Evolutionary conservation across 2,888 invertebrate genomes (phyloP).

Genomic region (Tortricodes alternella): DNA sequence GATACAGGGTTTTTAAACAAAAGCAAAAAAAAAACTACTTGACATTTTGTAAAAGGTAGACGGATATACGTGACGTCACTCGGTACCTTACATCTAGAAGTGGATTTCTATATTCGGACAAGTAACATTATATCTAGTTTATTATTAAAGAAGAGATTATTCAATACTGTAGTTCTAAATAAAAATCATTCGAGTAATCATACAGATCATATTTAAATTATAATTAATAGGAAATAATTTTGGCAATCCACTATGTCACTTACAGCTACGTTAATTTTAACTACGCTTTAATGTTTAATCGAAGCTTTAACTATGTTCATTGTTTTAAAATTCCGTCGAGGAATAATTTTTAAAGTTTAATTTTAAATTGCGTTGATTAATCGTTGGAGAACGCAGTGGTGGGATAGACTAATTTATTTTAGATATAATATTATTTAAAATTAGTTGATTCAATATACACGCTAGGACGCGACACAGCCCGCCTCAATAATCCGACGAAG

Average conservation of each 20-base stretch:
- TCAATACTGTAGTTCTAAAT: constrained; percentile 30
- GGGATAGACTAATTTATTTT: constrained; percentile 37
- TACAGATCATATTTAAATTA: constrained; percentile 34
- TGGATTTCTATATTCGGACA: constrained; percentile 34
- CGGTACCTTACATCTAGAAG: constrained; percentile 49
- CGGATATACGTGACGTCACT: constrained; percentile 53
- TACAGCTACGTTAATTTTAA: constrained; percentile 50
- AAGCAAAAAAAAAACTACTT: constrained; percentile 40
- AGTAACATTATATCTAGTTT: constrained; percentile 24
- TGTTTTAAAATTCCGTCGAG: constrained; percentile 43
- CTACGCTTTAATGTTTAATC: constrained; percentile 45
- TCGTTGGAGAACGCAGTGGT: constrained; percentile 21
- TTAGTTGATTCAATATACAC: constrained; percentile 40
- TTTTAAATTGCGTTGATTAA: constrained; percentile 14
- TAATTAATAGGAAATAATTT: constrained; percentile 20
- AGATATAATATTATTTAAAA: constrained; percentile 35
- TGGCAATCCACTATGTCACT: constrained; percentile 35
- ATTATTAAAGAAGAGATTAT: constrained; percentile 33
- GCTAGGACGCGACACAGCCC: constrained; percentile 67
- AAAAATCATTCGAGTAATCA: constrained; percentile 51
- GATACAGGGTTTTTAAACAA: constrained; percentile 69
- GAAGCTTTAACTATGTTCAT: constrained; percentile 52
- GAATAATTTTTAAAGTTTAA: constrained; percentile 12
- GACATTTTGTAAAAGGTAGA: constrained; percentile 49
- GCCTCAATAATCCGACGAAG: constrained; percentile 42